Conservation (phyloP, 2,888 invertebrate genomes). For the Bedellia somnulentella region DNA sequence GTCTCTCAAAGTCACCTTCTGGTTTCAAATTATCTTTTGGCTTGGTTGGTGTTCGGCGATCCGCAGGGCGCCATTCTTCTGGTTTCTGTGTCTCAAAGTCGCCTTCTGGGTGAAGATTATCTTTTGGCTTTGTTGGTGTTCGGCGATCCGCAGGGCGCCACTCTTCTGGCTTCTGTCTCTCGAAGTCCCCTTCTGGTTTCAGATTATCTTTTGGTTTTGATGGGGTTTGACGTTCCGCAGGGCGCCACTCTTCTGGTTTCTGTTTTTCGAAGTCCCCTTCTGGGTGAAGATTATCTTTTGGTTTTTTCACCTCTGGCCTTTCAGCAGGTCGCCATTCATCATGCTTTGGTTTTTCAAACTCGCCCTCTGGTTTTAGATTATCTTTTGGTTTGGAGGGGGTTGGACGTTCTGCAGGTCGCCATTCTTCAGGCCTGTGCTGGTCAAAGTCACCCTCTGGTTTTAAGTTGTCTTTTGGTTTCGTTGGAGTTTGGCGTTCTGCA, state of each 20-base stretch:
- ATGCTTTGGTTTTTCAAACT: constrained; percentile 33
- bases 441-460: constrained; percentile 56
- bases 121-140: constrained; percentile 24
- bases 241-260: constrained; percentile 22
- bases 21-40: constrained; percentile 44
- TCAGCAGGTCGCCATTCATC: constrained; percentile 19
- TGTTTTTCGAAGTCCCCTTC: constrained; percentile 57
- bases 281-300: constrained; percentile 44
- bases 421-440: constrained; percentile 26
- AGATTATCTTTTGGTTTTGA: constrained; percentile 34
- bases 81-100: constrained; percentile 39
- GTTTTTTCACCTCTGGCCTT: constrained; percentile 19
- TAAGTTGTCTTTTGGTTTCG: constrained; percentile 48
- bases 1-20: constrained; percentile 61
- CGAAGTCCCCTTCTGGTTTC: constrained; percentile 61
- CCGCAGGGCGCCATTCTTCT: constrained; percentile 23
- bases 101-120: constrained; percentile 59
- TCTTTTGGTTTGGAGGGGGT: constrained; percentile 16
- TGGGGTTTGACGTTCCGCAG: constrained; percentile 20
- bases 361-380: constrained; percentile 33
- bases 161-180: constrained; percentile 23
- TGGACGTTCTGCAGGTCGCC: constrained; percentile 25
- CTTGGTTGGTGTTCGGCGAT: constrained; percentile 16
- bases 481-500: constrained; percentile 34
- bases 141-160: constrained; percentile 26